phyloP scores from a whole-genome alignment of 2,888 invertebrate species.

The Melinopterus prodromus region DNA sequence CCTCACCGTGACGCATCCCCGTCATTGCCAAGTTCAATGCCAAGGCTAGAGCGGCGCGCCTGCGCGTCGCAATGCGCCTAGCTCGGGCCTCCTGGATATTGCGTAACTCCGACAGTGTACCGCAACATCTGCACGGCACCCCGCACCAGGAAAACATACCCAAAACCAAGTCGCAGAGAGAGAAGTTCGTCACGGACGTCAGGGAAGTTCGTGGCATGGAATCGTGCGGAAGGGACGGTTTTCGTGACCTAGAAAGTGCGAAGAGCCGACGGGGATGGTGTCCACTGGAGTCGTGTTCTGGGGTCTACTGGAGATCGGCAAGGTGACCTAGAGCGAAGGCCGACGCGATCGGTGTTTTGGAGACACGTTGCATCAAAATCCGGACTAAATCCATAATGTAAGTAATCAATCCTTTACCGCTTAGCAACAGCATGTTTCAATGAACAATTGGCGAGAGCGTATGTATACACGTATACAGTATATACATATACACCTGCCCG shows the following conservation, averaged over 20 bases:
- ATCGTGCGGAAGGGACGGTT: constrained; percentile 27
- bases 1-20: constrained; percentile 43
- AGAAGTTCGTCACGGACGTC: constrained; percentile 26
- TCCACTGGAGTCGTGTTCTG: not conserved
- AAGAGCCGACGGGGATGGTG: not conserved
- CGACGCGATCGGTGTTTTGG: not conserved
- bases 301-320: not conserved
- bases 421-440: not conserved
- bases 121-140: constrained; percentile 50
- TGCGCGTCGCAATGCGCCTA: constrained; percentile 65
- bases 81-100: constrained; percentile 53
- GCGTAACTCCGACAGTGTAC: constrained; percentile 54
- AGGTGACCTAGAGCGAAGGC: not conserved
- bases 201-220: not conserved
- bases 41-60: constrained; percentile 69
- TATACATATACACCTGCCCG: not conserved
- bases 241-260: not conserved
- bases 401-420: not conserved
- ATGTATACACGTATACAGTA: too few relatives aligned
- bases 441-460: not conserved
- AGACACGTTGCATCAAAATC: not conserved
- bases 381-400: not conserved
- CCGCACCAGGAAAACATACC: constrained; percentile 48
- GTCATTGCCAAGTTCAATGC: constrained; percentile 81
- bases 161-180: constrained; percentile 29